phyloP scores from a whole-genome alignment of 2,797 vertebrate species.

The Pipistrellus nathusii region DNA sequence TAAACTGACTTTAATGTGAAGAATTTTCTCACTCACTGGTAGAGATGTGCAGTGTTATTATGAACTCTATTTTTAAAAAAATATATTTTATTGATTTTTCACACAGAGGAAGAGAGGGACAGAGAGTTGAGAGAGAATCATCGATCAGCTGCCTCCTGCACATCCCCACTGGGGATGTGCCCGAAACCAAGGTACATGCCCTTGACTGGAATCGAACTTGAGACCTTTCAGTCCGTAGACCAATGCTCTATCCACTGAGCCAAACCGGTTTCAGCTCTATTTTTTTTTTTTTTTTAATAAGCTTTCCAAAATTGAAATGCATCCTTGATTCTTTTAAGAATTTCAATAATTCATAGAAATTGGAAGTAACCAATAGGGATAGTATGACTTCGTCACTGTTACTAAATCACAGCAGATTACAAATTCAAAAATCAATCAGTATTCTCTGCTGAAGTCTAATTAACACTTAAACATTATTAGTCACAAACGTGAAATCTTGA shows the following conservation, averaged over 20 bases:
- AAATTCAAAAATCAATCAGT: slow-evolving; percentile 66
- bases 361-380: not conserved
- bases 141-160: no score
- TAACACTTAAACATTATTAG: slow-evolving; percentile 67
- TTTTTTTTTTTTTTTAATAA: not conserved
- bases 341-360: not conserved
- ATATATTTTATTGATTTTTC: no score
- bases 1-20: not conserved
- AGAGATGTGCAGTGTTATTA: rapidly evolving
- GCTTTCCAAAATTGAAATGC: not conserved
- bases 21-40: not conserved
- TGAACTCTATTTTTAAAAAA: not conserved
- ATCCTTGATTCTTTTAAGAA: not conserved
- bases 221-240: no score
- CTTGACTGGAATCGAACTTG: no score
- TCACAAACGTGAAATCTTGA: slow-evolving; percentile 71
- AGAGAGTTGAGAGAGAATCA: no score
- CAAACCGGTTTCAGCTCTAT: no score
- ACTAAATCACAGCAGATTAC: slow-evolving; percentile 14
- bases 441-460: slow-evolving; percentile 67
- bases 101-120: no score
- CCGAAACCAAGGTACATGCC: no score
- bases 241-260: no score
- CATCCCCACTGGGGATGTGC: no score
- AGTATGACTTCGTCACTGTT: not conserved